Conservation (phyloP, 2,113 vertebrate genomes). For the Oceanites oceanicus region DNA sequence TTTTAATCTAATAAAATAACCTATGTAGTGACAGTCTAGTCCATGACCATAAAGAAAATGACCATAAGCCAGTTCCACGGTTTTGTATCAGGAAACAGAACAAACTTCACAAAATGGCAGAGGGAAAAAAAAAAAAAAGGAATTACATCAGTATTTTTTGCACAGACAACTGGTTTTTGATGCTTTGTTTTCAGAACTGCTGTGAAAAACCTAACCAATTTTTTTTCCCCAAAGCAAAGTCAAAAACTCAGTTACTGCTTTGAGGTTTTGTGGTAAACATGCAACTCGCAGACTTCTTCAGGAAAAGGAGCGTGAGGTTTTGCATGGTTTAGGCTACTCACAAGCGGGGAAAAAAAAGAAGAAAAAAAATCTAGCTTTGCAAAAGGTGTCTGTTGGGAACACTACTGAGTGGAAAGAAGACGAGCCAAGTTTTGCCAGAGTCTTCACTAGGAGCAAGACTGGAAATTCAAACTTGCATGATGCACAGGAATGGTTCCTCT, state of each 20-base stretch:
- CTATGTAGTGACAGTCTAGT: background rate
- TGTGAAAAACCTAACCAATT: background rate
- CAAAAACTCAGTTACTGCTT: background rate
- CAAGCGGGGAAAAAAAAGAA: no score
- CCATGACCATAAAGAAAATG: background rate
- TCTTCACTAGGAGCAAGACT: background rate
- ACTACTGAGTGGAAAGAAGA: background rate
- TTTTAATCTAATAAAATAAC: background rate
- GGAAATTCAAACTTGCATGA: background rate
- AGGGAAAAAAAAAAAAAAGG: fast-evolving
- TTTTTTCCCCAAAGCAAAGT: background rate
- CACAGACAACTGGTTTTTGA: background rate
- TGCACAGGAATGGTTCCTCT: background rate
- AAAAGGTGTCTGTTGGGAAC: background rate
- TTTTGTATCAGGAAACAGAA: background rate
- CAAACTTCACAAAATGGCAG: background rate
- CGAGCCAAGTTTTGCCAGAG: background rate
- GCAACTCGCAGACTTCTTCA: background rate
- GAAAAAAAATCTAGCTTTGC: background rate
- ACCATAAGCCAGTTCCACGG: background rate
- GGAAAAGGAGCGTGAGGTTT: background rate
- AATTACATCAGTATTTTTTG: background rate
- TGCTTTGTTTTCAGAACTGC: constrained; percentile 7
- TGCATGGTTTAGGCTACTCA: background rate
- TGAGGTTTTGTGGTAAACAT: background rate